phyloP scores from a whole-genome alignment of 1,140 invertebrate genomes.

The Diuraphis noxia region DNA sequence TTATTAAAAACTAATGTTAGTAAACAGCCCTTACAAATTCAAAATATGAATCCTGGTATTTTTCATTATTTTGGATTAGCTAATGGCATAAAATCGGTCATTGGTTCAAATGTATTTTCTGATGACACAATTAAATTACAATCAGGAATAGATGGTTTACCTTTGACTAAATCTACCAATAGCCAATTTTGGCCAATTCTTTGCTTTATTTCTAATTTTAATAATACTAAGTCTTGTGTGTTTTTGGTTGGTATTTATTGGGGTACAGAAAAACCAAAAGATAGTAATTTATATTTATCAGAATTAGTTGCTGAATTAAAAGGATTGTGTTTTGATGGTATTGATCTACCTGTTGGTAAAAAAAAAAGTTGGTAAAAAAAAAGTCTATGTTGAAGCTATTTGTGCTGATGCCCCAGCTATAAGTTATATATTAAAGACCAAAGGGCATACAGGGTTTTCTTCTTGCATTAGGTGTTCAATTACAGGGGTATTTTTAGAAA shows the following conservation, averaged over 20 bases:
- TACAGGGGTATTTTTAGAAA: background rate
- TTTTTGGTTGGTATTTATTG: background rate
- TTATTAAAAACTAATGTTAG: background rate
- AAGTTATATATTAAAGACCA: no score
- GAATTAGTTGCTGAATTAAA: background rate
- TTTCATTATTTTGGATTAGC: slow-evolving; percentile 7
- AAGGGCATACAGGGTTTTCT: background rate
- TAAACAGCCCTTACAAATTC: background rate
- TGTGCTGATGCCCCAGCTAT: no score
- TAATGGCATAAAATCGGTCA: background rate
- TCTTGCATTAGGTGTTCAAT: background rate
- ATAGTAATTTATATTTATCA: background rate
- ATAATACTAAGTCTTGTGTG: no score
- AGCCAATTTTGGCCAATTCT: background rate
- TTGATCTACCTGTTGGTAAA: no score
- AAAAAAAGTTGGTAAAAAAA: no score
- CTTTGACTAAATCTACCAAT: background rate
- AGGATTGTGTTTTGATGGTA: background rate
- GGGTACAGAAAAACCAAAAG: background rate
- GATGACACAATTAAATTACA: background rate
- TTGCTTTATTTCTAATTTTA: background rate
- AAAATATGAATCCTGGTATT: background rate
- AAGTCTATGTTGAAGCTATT: no score
- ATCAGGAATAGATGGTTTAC: background rate
- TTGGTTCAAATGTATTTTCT: background rate